A percentile compares a stretch with the other conserved stretches of the same genome.
Evolutionary conservation across 2,797 vertebrate genomes (phyloP).

Genomic region (Phyllotis vaccarum): DNA sequence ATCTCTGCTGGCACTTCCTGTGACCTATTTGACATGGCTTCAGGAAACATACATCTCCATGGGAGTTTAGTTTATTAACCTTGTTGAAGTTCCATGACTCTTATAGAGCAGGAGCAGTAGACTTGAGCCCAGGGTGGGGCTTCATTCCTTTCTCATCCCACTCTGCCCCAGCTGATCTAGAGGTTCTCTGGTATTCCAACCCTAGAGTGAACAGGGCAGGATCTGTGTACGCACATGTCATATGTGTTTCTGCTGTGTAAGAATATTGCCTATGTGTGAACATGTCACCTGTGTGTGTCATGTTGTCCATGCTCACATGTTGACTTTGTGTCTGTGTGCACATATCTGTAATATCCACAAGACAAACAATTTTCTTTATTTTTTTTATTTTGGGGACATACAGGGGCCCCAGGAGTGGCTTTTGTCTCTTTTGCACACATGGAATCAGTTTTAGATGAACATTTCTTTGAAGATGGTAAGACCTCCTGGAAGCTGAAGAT

Average conservation of each 20-base stretch:
- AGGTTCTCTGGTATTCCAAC: background rate
- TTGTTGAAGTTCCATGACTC: background rate
- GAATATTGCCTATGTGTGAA: background rate
- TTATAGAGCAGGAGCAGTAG: background rate
- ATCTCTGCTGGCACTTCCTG: background rate
- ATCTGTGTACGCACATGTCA: rapidly evolving
- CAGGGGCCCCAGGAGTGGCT: slow-evolving; percentile 86
- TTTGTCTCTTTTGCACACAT: slow-evolving; percentile 87
- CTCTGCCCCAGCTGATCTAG: background rate
- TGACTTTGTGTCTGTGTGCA: background rate
- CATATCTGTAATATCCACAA: background rate
- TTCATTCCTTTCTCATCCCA: background rate
- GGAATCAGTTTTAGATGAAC: slow-evolving; percentile 78
- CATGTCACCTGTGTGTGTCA: background rate
- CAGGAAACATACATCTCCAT: background rate
- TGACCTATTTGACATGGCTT: background rate
- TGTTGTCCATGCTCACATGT: background rate
- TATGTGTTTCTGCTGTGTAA: background rate
- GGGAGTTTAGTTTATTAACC: background rate
- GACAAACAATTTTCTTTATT: background rate
- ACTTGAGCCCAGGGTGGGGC: background rate
- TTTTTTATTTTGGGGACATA: background rate
- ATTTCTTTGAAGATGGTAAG: slow-evolving; percentile 70
- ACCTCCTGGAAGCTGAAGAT: slow-evolving; percentile 78
- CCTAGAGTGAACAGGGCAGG: background rate